Percentiles rank a stretch among this genome's conserved stretches.
These are phyloP conservation scores for Myotis myotis DNA, from an alignment of 2,797 vertebrate genomes.

Conservation along the genomic window DNA sequence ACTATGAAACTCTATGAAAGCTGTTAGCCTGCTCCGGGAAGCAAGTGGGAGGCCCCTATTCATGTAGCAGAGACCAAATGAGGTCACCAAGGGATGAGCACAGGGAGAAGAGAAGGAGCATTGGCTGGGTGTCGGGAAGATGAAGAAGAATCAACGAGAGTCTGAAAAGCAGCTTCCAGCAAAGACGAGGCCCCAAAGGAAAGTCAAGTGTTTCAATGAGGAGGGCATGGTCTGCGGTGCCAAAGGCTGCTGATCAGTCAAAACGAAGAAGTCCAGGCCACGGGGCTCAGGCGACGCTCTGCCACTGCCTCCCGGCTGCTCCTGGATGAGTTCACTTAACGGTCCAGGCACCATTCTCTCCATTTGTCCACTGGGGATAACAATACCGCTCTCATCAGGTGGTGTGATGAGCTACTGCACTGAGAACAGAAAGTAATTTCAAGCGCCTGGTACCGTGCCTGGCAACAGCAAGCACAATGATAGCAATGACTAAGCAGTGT, in stretches of 20 bases:
- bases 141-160: background rate
- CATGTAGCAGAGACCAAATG: background rate
- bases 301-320: background rate
- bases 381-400: background rate
- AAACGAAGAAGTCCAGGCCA: too few relatives aligned
- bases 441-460: background rate
- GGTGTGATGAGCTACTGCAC: background rate
- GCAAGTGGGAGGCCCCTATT: background rate
- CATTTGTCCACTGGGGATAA: background rate
- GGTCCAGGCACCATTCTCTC: background rate
- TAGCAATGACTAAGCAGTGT: background rate
- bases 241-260: background rate
- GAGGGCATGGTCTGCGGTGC: rapidly evolving
- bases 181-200: background rate
- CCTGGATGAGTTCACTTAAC: too few relatives aligned
- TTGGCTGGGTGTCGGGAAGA: background rate
- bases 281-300: rapidly evolving
- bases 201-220: background rate
- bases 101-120: background rate
- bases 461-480: background rate
- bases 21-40: background rate
- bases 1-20: background rate
- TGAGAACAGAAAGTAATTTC: background rate
- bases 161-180: background rate
- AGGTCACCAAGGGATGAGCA: background rate